Base-by-base conservation (phyloP, 2,888 invertebrate genomes). In the Lochmaea capreae region DNA sequence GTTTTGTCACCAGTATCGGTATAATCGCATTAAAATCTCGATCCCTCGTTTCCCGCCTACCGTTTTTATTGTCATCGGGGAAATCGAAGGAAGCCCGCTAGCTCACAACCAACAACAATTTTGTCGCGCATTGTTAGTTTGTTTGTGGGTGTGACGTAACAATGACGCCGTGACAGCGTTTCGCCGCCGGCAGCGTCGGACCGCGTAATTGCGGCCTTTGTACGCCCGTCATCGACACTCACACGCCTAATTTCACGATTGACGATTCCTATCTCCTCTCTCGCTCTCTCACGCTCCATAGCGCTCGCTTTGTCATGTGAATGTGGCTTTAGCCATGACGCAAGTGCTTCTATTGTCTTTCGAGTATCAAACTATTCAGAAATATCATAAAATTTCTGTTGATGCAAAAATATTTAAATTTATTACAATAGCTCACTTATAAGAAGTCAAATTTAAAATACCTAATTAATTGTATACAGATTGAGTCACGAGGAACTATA, bases 241-340 rank as follows among this genome's bases (percentile, higher is more conserved):
- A 85, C 85, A 87, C 87, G 87, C 87, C 87, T 87, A 87, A 87
- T 87, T 87, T 87, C 85, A 85, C 86, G 83, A 84, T 71, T 65
- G 71, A 71, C 71, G 71, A 65, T 84, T 83, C 80, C 81, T 76
- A 77, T 77, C 78, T 77, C 81, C 80, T 78, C 78, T 8, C 12
- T 74, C 79, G 61, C 49, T 62, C 73, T 70, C 73, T 71, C 66
- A 57, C 76, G 62, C 74, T 9, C 49, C 16, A 43, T 57, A 4
- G 26, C 63, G 14, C 54, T 12, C 22, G 3, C 43, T 16, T 52
- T 42, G 43, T 39, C 57, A 62, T 62, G 33, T 39, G 39, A 39
- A 62, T 62, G 62, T 42, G 42, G 39, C 33, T n/a, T 59, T 26
- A 59, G 33, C 59, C 59, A 59, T 33, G 12, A 59, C 26, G 22